Percentiles rank a stretch among this genome's conserved stretches.
These are phyloP conservation scores for Ahaetulla prasina DNA, from an alignment of 2,113 vertebrate species.

Conservation along the genomic window DNA sequence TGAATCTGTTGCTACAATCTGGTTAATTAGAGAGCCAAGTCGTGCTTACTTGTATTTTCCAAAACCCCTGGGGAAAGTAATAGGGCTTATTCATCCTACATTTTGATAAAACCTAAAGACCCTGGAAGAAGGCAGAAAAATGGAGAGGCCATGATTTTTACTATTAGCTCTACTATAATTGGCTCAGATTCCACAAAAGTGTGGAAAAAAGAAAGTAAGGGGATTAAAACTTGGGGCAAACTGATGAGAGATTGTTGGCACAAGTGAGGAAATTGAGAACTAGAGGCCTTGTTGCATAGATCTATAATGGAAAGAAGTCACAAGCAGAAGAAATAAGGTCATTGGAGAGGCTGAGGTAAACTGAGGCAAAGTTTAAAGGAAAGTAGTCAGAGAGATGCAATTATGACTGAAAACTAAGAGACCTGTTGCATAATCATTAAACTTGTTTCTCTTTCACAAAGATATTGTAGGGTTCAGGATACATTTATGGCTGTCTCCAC, in stretches of 20 bases:
- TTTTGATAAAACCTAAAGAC: neutral
- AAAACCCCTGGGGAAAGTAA: neutral
- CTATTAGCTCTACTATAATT: neutral
- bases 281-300: neutral
- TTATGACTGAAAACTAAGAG: neutral
- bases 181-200: neutral
- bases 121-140: neutral
- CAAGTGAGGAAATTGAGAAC: neutral
- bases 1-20: neutral
- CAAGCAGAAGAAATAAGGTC: neutral
- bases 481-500: neutral
- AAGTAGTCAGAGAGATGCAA: neutral
- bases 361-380: neutral
- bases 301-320: neutral
- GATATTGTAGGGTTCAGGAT: neutral
- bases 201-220: neutral
- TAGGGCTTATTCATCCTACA: neutral
- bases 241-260: neutral
- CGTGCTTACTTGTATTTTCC: neutral
- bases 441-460: neutral
- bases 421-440: neutral
- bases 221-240: neutral
- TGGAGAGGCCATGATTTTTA: neutral
- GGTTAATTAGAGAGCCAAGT: neutral
- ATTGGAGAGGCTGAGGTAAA: neutral